A percentile compares a stretch with the other conserved stretches of the same genome.
Conservation (phyloP, 2,113 vertebrate genomes). For the Brachyhypopomus gauderio region DNA sequence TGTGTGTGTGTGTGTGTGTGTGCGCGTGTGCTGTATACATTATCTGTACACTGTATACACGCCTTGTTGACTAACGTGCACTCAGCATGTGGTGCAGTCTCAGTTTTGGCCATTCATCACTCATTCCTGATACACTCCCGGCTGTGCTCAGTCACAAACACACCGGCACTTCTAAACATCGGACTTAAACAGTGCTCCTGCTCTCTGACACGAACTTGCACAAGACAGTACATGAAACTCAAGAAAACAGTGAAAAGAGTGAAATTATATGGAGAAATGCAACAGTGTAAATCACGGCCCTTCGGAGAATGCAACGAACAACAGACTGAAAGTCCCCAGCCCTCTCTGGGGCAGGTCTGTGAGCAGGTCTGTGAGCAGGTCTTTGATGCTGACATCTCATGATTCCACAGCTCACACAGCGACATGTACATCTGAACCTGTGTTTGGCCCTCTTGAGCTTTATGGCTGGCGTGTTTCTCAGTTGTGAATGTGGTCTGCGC, state of each 20-base stretch:
- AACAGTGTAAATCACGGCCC: no score
- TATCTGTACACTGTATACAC: not conserved
- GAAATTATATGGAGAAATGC: no score
- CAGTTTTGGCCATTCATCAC: not conserved
- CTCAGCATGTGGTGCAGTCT: not conserved
- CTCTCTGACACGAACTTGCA: not conserved
- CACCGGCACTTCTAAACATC: not conserved
- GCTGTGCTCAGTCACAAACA: not conserved
- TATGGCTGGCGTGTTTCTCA: slow-evolving; percentile 11
- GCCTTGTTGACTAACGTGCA: not conserved
- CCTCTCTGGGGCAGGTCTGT: no score
- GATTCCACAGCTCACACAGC: not conserved
- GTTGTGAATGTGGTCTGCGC: slow-evolving; percentile 29
- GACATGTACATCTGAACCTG: not conserved
- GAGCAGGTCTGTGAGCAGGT: not conserved
- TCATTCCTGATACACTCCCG: no score
- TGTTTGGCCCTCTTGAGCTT: slow-evolving; percentile 18
- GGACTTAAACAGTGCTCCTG: not conserved
- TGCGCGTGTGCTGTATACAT: not conserved
- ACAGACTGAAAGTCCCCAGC: no score
- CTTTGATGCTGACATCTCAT: not conserved
- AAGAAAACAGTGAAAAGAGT: not conserved
- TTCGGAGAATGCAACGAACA: no score
- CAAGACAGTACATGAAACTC: no score
- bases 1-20: not conserved